Evolutionary conservation across 2,797 vertebrate species (phyloP).

Genomic region (Fringilla coelebs): DNA sequence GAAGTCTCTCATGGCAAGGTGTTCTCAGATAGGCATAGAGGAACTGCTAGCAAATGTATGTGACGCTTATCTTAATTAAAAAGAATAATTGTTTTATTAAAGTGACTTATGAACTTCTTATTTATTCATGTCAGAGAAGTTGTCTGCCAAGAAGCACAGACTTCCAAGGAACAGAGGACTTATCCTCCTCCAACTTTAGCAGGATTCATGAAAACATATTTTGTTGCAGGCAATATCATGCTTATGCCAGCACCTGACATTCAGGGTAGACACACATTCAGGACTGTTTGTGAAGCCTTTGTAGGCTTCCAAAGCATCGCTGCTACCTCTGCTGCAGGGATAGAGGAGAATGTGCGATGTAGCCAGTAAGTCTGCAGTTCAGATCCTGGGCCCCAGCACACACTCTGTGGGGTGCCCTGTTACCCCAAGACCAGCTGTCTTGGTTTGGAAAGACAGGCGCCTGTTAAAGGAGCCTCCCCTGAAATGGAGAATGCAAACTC

Average conservation of each 20-base stretch:
- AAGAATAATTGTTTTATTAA: conserved; percentile 38
- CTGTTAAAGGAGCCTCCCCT: too few species aligned
- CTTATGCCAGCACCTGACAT: background rate
- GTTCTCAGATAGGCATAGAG: conserved; percentile 38
- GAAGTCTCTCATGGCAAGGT: conserved; percentile 60
- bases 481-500: too few species aligned
- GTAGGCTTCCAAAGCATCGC: background rate
- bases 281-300: background rate
- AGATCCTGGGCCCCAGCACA: background rate
- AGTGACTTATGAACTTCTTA: conserved; percentile 7
- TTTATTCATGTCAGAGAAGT: background rate
- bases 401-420: rapidly evolving
- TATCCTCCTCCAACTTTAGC: background rate
- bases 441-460: too few species aligned
- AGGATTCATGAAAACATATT: background rate
- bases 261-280: rapidly evolving
- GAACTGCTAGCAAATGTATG: background rate
- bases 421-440: background rate
- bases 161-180: background rate
- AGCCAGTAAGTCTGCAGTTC: rapidly evolving
- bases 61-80: conserved; percentile 60
- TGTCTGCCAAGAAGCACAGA: background rate
- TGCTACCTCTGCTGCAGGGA: background rate
- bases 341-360: rapidly evolving
- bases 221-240: rapidly evolving